A percentile compares a stretch with the other conserved stretches of the same genome.
Conservation (phyloP, 2,888 invertebrate genomes). For the Stenolophus ochropezus region DNA sequence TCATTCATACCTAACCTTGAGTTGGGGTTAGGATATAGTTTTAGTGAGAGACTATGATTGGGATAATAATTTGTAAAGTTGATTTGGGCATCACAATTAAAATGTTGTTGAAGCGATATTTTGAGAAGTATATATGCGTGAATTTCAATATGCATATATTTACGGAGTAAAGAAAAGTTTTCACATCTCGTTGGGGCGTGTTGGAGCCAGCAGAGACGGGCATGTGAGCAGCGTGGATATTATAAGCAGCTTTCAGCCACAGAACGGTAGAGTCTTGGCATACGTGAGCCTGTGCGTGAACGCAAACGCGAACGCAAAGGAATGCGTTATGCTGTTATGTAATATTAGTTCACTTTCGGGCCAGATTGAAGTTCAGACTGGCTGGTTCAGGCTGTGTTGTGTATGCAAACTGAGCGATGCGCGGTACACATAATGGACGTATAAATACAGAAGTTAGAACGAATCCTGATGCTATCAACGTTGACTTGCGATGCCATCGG, state of each 20-base stretch:
- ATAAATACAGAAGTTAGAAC: constrained; percentile 60
- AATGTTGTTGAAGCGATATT: neutral
- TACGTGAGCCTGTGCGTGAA: constrained; percentile 17
- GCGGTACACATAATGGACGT: constrained; percentile 49
- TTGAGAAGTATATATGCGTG: neutral
- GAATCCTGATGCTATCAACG: constrained; percentile 53
- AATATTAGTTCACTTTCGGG: constrained; percentile 52
- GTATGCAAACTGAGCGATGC: constrained; percentile 48
- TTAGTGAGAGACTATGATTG: no score
- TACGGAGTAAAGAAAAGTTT: constrained; percentile 18
- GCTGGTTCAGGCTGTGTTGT: constrained; percentile 10
- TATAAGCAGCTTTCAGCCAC: constrained; percentile 38
- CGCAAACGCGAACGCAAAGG: constrained; percentile 23
- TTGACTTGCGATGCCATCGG: constrained; percentile 61
- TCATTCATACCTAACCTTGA: no score
- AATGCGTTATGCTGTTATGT: constrained; percentile 37
- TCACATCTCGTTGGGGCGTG: constrained; percentile 26
- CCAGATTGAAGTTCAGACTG: constrained; percentile 43
- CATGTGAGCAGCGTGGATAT: neutral
- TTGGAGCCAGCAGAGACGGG: neutral
- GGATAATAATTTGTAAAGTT: no score
- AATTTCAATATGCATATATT: constrained; percentile 19
- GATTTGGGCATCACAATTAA: neutral
- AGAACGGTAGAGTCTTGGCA: constrained; percentile 19
- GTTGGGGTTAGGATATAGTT: no score